A percentile compares a stretch with the other conserved stretches of the same genome.
Conservation (phyloP, 1,140 invertebrate species). For the Euwallacea similis region DNA sequence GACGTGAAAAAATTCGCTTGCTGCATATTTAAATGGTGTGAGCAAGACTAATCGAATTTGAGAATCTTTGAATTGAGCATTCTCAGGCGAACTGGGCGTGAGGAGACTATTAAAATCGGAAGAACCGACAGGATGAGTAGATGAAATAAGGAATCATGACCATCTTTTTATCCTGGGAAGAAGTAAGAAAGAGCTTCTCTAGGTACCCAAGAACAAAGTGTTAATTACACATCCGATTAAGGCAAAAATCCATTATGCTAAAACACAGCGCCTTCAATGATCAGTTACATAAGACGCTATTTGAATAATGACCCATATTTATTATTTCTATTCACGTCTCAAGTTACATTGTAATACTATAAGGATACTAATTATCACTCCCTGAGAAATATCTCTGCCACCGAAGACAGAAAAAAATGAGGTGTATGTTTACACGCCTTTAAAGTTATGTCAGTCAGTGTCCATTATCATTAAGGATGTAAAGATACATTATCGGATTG, state of each 20-base stretch:
- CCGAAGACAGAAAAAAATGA: background rate
- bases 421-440: background rate
- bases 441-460: constrained; percentile 1
- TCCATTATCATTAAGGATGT: constrained; percentile 1
- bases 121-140: no score
- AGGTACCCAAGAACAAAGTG: background rate
- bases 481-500: background rate
- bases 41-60: no score
- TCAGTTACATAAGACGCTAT: background rate
- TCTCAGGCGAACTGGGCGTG: no score
- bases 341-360: constrained; percentile 1
- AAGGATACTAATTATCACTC: background rate
- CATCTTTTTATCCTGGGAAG: background rate
- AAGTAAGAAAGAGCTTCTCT: background rate
- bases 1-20: no score
- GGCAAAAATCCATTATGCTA: constrained; percentile 2
- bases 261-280: background rate
- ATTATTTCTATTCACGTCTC: constrained; percentile 6
- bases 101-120: no score
- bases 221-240: background rate
- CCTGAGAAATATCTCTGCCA: background rate
- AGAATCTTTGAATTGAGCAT: no score
- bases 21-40: no score
- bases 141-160: no score
- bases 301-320: constrained; percentile 8